These are phyloP conservation scores for Sebastes aleutianus DNA, from an alignment of 2,797 vertebrate genomes.

Conservation along the genomic window DNA sequence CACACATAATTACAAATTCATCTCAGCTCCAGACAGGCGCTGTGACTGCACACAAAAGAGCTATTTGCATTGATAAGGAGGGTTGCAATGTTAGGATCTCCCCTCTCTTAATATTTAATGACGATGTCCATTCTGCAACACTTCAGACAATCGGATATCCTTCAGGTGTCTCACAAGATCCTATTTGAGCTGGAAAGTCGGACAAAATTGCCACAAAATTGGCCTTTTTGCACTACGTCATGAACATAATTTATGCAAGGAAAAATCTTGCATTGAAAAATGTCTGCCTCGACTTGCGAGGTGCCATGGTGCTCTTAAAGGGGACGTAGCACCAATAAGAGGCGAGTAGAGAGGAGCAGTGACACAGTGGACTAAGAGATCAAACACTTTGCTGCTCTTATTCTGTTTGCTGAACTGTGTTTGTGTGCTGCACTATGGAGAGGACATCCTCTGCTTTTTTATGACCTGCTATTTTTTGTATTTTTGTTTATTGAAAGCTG, in stretches of 20 bases:
- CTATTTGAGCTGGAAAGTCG: slow-evolving; percentile 76
- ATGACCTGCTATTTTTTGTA: background rate
- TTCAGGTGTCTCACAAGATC: slow-evolving; percentile 53
- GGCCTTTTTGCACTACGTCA: slow-evolving; percentile 96
- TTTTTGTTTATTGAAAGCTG: background rate
- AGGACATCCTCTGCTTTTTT: background rate
- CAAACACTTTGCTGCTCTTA: background rate
- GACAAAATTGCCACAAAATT: slow-evolving; percentile 86
- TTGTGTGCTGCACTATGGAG: background rate
- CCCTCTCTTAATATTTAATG: slow-evolving; percentile 81
- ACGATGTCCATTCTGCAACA: slow-evolving; percentile 71
- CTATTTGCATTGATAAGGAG: slow-evolving; percentile 88
- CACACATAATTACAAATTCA: slow-evolving; percentile 90
- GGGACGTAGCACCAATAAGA: slow-evolving; percentile 35
- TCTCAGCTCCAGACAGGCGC: slow-evolving; percentile 86
- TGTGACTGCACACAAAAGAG: slow-evolving; percentile 86
- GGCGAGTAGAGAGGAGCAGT: background rate
- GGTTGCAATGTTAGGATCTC: slow-evolving; percentile 76
- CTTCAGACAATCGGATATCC: slow-evolving; percentile 58
- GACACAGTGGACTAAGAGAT: background rate
- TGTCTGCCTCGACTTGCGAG: slow-evolving; percentile 84
- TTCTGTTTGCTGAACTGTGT: background rate
- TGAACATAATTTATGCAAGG: slow-evolving; percentile 99
- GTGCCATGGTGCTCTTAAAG: slow-evolving; percentile 85
- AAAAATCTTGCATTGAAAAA: slow-evolving; percentile 92